Base-by-base conservation (phyloP, 2,888 invertebrate species). In the Trachelus stipa region DNA sequence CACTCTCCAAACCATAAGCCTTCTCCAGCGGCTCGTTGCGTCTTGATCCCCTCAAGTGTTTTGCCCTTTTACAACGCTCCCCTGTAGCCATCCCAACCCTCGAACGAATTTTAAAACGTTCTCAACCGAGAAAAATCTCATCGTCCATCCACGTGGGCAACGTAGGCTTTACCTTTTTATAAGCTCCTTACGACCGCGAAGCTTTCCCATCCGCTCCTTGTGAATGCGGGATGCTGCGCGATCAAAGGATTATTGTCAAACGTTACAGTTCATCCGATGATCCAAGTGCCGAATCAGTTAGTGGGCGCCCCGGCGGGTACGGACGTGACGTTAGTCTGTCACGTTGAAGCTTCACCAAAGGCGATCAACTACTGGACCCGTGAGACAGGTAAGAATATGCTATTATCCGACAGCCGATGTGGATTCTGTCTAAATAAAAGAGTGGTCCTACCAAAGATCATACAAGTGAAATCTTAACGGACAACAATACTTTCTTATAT, bases 321-420 rank as follows among this genome's bases (percentile, higher is more conserved):
- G 83, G 96, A 97, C 92, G 97, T 97, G 90, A 96, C 96, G 80
- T 94, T 98, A 87, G 96, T 97, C 91, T 95, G 95, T 90, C 96
- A 96, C 91, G 97, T 97, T 79, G 98, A 98, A 92, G 97, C 98
- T 79, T 97, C 97, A 79, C 97, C 97, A 68, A 97, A 97, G 92
- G 97, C 97, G 90, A 97, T 98, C 93, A 97, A 97, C 94, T 97
- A 97, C 92, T 97, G 97, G 97, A 97, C 96, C 81, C 95, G 97
- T 90, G 97, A 97, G 91, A 96, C 96, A 88, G 97, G 97, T 97
- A 92, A 94, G 94, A 80, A 15, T 33, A 1, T 9, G 12, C 15
- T 15, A 15, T 40, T 1, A 15, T 40, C 40, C 4, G 40, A 40
- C 40, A 6, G 1, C 6, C 15, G 40, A 40, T 12, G 12, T 40